Conservation (phyloP, 2,797 vertebrate species). For the Anas acuta region DNA sequence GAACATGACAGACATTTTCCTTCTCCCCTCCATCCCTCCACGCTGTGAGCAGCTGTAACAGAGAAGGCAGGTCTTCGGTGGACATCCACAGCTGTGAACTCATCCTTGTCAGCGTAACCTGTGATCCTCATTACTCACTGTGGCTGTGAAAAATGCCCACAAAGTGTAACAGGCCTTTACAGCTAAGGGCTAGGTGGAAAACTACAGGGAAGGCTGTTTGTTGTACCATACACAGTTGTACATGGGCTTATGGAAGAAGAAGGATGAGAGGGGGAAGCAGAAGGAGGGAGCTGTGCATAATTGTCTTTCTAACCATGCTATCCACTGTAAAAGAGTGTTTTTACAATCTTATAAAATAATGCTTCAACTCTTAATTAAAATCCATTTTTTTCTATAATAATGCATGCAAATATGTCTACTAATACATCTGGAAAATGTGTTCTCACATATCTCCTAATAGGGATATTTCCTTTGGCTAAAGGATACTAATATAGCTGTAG, state of each 20-base stretch:
- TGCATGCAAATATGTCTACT: background rate
- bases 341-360: background rate
- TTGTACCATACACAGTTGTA: background rate
- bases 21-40: rapidly evolving
- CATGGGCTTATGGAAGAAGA: background rate
- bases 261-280: background rate
- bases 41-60: background rate
- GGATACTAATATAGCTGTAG: background rate
- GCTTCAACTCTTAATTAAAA: background rate
- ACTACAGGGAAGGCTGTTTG: background rate
- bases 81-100: background rate
- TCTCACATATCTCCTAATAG: background rate
- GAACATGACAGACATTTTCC: background rate
- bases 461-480: background rate
- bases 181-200: background rate
- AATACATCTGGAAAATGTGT: background rate
- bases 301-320: background rate
- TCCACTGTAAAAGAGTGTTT: background rate
- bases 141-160: background rate
- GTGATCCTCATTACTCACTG: background rate
- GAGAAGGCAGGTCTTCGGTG: background rate
- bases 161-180: background rate
- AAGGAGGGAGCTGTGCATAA: background rate
- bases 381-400: background rate
- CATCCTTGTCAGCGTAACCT: background rate